phyloP scores from a whole-genome alignment of 2,797 vertebrate species.

The Phoxinus dragarum region DNA sequence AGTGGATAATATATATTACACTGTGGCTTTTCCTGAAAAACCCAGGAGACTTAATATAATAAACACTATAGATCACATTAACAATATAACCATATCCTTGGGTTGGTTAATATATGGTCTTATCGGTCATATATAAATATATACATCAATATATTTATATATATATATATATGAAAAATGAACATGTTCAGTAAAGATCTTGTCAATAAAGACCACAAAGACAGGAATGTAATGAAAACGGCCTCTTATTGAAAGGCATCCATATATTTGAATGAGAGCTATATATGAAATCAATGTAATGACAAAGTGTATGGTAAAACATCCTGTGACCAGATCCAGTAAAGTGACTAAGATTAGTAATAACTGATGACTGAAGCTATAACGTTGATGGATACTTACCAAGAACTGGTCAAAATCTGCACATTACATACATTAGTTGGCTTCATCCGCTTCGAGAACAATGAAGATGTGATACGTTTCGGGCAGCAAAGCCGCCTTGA shows the following conservation, averaged over 20 bases:
- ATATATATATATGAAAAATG: neutral
- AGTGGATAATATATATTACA: neutral
- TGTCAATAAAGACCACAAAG: neutral
- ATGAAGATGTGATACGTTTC: neutral
- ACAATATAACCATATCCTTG: neutral
- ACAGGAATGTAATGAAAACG: neutral
- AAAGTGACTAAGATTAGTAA: neutral
- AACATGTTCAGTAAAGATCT: conserved; percentile 22
- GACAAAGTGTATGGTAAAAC: conserved; percentile 2
- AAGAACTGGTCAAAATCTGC: conserved; percentile 38
- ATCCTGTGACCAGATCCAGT: neutral
- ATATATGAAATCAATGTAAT: conserved; percentile 1
- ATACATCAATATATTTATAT: neutral
- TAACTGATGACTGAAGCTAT: neutral
- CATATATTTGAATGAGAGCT: neutral
- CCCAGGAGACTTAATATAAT: neutral
- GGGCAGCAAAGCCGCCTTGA: conserved; percentile 6
- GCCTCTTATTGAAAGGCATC: neutral
- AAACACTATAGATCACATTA: neutral
- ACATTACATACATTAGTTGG: conserved; percentile 40
- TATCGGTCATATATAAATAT: neutral
- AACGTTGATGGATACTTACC: conserved; percentile 53
- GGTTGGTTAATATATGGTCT: neutral
- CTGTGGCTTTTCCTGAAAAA: neutral
- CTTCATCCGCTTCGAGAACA: conserved; percentile 51